Conservation (phyloP, 2,113 vertebrate genomes). For the Anhinga rufa region DNA sequence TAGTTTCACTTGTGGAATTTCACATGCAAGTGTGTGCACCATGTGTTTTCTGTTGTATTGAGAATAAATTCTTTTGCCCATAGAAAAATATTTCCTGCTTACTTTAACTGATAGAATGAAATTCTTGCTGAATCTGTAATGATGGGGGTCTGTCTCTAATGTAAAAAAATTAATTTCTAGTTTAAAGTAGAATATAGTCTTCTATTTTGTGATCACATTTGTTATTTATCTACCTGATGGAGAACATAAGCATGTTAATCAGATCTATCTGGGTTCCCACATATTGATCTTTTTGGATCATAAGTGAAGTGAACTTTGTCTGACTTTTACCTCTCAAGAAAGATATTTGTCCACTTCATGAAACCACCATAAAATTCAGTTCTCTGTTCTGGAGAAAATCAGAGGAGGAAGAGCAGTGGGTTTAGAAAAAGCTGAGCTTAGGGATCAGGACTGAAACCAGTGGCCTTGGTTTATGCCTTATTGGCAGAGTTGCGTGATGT, state of each 20-base stretch:
- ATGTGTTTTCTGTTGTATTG: slow-evolving; percentile 43
- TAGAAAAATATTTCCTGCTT: slow-evolving; percentile 61
- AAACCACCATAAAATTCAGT: not conserved
- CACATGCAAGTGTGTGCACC: not conserved
- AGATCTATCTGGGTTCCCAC: not conserved
- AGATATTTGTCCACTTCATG: not conserved
- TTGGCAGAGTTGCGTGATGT: not conserved
- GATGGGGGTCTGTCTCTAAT: not conserved
- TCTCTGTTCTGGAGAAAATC: not conserved
- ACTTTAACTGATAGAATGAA: not conserved
- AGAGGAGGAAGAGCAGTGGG: not conserved
- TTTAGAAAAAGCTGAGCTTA: not conserved
- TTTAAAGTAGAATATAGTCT: not conserved
- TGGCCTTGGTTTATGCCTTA: not conserved
- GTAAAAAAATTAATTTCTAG: not conserved
- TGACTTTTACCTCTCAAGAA: not conserved
- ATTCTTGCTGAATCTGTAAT: not conserved
- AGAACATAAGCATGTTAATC: not conserved
- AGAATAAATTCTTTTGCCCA: slow-evolving; percentile 44
- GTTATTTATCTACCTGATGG: not conserved
- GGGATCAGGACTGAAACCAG: not conserved
- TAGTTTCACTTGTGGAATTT: slow-evolving; percentile 36
- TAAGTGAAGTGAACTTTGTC: not conserved
- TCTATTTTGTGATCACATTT: not conserved
- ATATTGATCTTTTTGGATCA: not conserved